Percentiles rank a stretch among this genome's conserved stretches.
Conservation (phyloP, 2,797 vertebrate genomes). For the Pempheris klunzingeri region DNA sequence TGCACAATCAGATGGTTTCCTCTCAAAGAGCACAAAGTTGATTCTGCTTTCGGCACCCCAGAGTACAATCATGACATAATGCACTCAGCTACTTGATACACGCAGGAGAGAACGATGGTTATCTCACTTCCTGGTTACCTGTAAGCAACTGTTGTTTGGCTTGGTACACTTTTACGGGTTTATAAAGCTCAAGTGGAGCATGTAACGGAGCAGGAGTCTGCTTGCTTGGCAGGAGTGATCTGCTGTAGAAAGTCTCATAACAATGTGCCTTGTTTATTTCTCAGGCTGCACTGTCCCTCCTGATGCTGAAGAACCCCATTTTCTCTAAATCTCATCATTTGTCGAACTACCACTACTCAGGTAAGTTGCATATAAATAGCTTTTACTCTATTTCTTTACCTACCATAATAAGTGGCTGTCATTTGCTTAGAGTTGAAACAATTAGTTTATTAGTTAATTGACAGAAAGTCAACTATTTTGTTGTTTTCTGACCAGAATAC, state of each 20-base stretch:
- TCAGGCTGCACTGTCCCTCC: slow-evolving; percentile 90
- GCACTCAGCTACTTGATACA: slow-evolving; percentile 5
- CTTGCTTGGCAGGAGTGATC: slow-evolving; percentile 9
- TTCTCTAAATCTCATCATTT: slow-evolving; percentile 88
- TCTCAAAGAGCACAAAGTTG: slow-evolving; percentile 45
- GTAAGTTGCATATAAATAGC: slow-evolving; percentile 69
- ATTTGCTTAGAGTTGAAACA: not conserved
- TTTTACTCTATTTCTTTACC: not conserved
- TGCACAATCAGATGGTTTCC: slow-evolving; percentile 41
- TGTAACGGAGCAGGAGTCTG: not conserved
- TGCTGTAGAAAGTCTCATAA: slow-evolving; percentile 17
- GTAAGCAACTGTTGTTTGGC: slow-evolving; percentile 1
- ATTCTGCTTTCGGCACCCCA: slow-evolving; percentile 5
- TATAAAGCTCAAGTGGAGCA: not conserved
- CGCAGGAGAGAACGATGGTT: slow-evolving; percentile 16
- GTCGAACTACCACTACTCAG: slow-evolving; percentile 95
- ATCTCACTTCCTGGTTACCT: slow-evolving; percentile 31
- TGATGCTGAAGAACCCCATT: slow-evolving; percentile 90
- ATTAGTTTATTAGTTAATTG: not conserved
- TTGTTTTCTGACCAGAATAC: no score
- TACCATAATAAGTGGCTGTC: not conserved
- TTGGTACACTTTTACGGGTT: not conserved
- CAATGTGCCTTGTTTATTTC: slow-evolving; percentile 39
- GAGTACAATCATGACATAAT: not conserved
- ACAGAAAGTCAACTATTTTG: not conserved